Conservation (phyloP, 2,113 vertebrate species). For the Onychostoma macrolepis region DNA sequence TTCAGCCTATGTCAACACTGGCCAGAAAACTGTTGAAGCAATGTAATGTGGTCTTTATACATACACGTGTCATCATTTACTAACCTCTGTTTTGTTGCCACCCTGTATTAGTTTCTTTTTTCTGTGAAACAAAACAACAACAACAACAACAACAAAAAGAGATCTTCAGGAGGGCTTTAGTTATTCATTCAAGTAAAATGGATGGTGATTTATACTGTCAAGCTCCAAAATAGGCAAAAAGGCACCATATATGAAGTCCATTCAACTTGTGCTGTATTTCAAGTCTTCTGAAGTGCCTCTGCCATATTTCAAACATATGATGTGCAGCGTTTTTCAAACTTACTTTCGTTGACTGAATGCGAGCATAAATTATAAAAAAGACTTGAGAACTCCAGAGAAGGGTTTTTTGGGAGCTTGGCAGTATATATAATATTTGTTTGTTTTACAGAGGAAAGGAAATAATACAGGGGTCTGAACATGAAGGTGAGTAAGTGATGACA, state of each 20-base stretch:
- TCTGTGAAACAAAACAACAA: slow-evolving; percentile 20
- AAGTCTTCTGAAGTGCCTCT: not conserved
- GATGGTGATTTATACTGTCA: not conserved
- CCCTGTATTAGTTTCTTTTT: slow-evolving; percentile 27
- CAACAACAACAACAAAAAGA: not conserved
- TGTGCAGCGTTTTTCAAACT: not conserved
- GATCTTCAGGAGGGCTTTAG: slow-evolving; percentile 1
- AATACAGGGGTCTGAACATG: not conserved
- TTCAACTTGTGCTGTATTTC: not conserved
- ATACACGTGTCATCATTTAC: slow-evolving; percentile 8
- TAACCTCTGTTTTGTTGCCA: slow-evolving; percentile 34
- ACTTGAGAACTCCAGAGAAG: not conserved
- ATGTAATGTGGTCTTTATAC: not conserved
- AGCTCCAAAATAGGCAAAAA: not conserved
- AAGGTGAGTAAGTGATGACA: slow-evolving; percentile 16
- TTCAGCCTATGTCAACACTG: not conserved
- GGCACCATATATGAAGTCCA: not conserved
- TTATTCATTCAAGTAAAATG: not conserved
- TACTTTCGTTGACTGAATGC: not conserved
- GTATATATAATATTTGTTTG: not conserved
- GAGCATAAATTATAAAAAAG: not conserved
- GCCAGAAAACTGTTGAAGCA: not conserved
- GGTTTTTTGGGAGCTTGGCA: not conserved
- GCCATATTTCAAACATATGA: not conserved
- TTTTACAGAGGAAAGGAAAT: not conserved